Conservation (phyloP, 2,113 vertebrate species). For the Perognathus longimembris region DNA sequence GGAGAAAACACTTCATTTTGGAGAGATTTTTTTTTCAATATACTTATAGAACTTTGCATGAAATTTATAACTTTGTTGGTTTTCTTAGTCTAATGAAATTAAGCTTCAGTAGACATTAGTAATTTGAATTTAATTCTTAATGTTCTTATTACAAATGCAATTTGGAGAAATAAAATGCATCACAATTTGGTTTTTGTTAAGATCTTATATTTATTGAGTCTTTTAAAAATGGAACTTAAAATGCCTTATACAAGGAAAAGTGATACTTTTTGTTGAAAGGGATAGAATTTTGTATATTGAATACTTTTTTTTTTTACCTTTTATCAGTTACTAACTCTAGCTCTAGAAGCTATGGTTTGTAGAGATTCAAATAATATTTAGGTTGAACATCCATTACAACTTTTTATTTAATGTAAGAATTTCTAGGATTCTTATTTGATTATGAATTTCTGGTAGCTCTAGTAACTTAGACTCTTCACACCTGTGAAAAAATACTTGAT, state of each 20-base stretch:
- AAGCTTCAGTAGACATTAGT: slow-evolving; percentile 48
- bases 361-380: slow-evolving; percentile 32
- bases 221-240: slow-evolving; percentile 58
- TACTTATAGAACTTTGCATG: slow-evolving; percentile 61
- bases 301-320: neutral
- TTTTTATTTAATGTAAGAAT: slow-evolving; percentile 43
- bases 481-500: too few species aligned
- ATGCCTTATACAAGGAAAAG: slow-evolving; percentile 45
- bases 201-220: slow-evolving; percentile 46
- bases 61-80: slow-evolving; percentile 56
- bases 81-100: slow-evolving; percentile 51
- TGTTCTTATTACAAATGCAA: slow-evolving; percentile 42
- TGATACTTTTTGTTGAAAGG: slow-evolving; percentile 48
- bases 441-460: slow-evolving; percentile 16
- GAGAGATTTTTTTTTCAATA: slow-evolving; percentile 68
- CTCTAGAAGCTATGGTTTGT: slow-evolving; percentile 14
- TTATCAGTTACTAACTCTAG: slow-evolving; percentile 19
- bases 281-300: slow-evolving; percentile 1
- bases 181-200: slow-evolving; percentile 46
- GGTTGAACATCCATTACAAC: slow-evolving; percentile 23
- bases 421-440: slow-evolving; percentile 47
- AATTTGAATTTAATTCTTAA: slow-evolving; percentile 67
- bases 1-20: slow-evolving; percentile 71
- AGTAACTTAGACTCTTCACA: neutral
- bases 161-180: slow-evolving; percentile 65